Base-by-base conservation (phyloP, 2,888 invertebrate species). In the Apotomis betuletana region DNA sequence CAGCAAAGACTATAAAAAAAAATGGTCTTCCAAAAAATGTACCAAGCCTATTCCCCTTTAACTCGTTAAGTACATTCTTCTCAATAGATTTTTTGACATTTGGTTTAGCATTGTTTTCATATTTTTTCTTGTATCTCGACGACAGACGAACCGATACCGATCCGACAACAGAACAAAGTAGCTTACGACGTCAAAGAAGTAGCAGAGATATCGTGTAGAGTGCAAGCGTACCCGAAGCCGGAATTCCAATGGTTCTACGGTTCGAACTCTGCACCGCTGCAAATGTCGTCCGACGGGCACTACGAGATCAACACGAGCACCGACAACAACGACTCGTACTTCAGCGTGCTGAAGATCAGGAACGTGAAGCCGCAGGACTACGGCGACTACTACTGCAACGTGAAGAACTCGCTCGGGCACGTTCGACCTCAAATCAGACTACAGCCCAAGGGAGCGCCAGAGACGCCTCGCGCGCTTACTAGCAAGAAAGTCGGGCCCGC, bases 191-290 rank as follows among this genome's bases (percentile, higher is more conserved):
- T 96, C 5, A 94, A 95, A 74, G 98, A 98, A 88, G 96, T 96
- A 0, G 98, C 98, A 0, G 96, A 97, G 86, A 96, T 98, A 38
- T 95, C 96, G 0, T 98, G 98, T 87, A 95, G 96, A 83, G 97
- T 98, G 12, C 97, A 97, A 84, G 97, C 98, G 0, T 98, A 97
- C 88, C 98, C 98, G 0, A 96, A 97, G 81, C 98, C 98, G 0
- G 97, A 97, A 84, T 98, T 98, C 88, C 97, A 98, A 81, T 98
- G 98, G 98, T 97, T 95, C 82, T 97, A 95, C 81, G 96, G 96
- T 51, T 95, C 95, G 5, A 96, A 96, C 85, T 93, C 95, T 0
- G 95, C 96, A 0, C 96, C 97, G 0, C 87, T 97, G 57, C 95
- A 96, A 76, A 96, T 96, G 86, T 96, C 96, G 0, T 96, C 96